A percentile compares a stretch with the other conserved stretches of the same genome.
These are phyloP conservation scores for Colletes gigas DNA, from an alignment of 1,140 invertebrate genomes.

Conservation along the genomic window DNA sequence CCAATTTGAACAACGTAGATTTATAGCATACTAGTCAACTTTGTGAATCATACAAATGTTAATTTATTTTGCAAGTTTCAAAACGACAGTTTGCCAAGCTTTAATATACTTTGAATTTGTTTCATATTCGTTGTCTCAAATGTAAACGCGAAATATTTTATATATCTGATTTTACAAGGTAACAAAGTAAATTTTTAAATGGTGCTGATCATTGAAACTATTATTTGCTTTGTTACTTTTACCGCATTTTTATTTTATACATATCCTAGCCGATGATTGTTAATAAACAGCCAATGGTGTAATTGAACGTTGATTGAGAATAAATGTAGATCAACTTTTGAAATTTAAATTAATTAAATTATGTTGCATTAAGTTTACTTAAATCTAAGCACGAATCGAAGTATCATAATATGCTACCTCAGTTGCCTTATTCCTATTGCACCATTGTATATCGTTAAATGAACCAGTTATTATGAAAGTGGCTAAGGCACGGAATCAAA, in stretches of 20 bases:
- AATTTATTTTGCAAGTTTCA: conserved; percentile 28
- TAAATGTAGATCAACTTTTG: background rate
- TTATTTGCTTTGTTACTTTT: background rate
- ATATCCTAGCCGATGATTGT: background rate
- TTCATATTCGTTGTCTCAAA: background rate
- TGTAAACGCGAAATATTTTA: conserved; percentile 11
- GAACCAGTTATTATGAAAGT: too few species aligned
- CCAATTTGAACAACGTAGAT: conserved; percentile 88
- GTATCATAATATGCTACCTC: conserved; percentile 23
- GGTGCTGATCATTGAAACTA: conserved; percentile 13
- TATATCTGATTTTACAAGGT: background rate
- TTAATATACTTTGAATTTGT: background rate
- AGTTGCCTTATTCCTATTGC: background rate
- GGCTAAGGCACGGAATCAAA: too few species aligned
- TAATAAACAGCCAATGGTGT: background rate
- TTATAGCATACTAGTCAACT: conserved; percentile 76
- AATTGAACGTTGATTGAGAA: background rate
- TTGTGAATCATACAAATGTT: background rate
- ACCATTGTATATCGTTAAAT: conserved; percentile 15
- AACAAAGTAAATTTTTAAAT: conserved; percentile 7
- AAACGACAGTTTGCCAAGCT: background rate
- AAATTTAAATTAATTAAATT: background rate
- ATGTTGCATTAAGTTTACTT: background rate
- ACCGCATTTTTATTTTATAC: conserved; percentile 13
- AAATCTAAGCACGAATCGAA: background rate